Conservation (phyloP, 1,140 invertebrate species). For the Penaeus japonicus region DNA sequence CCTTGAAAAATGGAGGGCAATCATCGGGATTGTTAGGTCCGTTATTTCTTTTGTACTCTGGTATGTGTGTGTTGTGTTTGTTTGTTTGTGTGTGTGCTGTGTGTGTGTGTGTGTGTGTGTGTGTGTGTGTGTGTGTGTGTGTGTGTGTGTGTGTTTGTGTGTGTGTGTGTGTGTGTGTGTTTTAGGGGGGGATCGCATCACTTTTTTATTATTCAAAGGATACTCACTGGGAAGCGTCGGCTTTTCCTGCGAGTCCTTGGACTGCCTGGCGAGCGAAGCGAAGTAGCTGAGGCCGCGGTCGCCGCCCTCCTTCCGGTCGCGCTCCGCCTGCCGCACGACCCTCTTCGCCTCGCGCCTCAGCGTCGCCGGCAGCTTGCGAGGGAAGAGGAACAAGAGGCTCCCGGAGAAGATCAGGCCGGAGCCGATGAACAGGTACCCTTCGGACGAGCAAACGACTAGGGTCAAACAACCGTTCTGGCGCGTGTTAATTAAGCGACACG, state of each 20-base stretch:
- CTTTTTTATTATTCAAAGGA: background rate
- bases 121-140: no score
- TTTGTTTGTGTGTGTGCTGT: no score
- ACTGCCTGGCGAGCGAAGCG: conserved; percentile 17
- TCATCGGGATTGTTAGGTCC: no score
- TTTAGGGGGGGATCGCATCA: no score
- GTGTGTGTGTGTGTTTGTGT: background rate
- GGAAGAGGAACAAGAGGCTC: conserved; percentile 3
- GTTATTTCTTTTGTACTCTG: no score
- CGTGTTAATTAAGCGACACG: no score
- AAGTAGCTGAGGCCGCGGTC: conserved; percentile 23
- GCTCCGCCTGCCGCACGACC: background rate
- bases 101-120: no score
- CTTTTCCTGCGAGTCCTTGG: background rate
- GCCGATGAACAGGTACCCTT: conserved; percentile 25
- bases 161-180: no score
- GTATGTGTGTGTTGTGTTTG: no score
- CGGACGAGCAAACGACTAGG: background rate
- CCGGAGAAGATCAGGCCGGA: background rate
- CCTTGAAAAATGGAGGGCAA: no score
- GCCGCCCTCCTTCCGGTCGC: background rate
- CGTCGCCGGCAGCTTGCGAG: conserved; percentile 4
- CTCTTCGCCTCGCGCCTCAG: conserved; percentile 2
- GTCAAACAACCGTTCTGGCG: background rate
- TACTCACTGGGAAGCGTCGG: conserved; percentile 31